Conservation (phyloP, 2,113 vertebrate species). For the Proterorhinus semilunaris region DNA sequence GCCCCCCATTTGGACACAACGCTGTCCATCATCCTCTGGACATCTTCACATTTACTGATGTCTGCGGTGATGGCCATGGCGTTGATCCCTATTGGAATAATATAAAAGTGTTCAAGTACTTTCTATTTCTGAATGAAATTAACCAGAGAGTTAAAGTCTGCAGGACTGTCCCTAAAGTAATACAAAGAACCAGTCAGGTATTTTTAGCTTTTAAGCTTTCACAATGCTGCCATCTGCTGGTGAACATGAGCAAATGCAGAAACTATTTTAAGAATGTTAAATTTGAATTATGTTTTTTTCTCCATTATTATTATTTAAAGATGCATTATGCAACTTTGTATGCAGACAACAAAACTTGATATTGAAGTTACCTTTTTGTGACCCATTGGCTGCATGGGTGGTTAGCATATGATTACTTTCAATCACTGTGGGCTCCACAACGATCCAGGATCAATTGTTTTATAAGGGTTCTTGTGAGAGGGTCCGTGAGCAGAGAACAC, state of each 20-base stretch:
- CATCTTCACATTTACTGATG: constrained; percentile 76
- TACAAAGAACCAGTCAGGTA: background rate
- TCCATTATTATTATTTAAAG: no score
- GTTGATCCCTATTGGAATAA: constrained; percentile 68
- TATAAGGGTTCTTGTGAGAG: no score
- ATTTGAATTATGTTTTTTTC: no score
- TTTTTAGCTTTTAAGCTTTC: constrained; percentile 47
- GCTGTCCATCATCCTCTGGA: constrained; percentile 72
- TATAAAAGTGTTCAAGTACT: background rate
- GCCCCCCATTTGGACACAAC: constrained; percentile 75
- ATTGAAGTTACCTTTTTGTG: no score
- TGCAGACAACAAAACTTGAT: no score
- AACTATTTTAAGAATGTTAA: no score
- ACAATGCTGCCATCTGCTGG: constrained; percentile 72
- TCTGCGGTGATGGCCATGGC: constrained; percentile 76
- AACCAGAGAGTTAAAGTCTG: background rate
- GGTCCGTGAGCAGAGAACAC: no score
- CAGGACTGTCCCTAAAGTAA: background rate
- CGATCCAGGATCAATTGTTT: no score
- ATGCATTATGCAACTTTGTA: no score
- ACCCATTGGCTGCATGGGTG: no score
- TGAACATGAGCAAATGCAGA: background rate
- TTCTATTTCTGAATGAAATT: background rate
- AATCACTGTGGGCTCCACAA: no score
- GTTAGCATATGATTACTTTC: no score